Base-by-base conservation (phyloP, 92 coral and sea anemone species). In the Meandrina meandrites region DNA sequence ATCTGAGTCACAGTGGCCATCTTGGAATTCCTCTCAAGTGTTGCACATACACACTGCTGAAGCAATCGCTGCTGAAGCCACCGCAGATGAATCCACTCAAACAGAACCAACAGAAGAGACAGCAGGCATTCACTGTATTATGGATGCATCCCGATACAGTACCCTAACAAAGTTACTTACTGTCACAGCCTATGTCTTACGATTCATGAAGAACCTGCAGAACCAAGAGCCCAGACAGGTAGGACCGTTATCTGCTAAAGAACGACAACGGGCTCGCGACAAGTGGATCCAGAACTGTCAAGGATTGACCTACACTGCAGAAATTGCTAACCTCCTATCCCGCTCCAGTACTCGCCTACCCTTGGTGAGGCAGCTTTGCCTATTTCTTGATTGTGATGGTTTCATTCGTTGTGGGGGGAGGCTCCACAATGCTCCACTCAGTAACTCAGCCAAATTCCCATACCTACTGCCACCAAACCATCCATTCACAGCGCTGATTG, bases 371-470 rank as follows among this genome's bases (percentile, higher is more conserved):
- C n/a, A n/a, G n/a, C n/a, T n/a, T n/a, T n/a, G n/a, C n/a, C n/a
- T n/a, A n/a, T n/a, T n/a, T n/a, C n/a, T n/a, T n/a, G n/a, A n/a
- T n/a, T n/a, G n/a, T n/a, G n/a, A n/a, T n/a, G n/a, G n/a, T n/a
- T n/a, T n/a, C n/a, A n/a, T n/a, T n/a, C n/a, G n/a, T n/a, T n/a
- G n/a, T n/a, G n/a, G n/a, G n/a, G n/a, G n/a, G n/a, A n/a, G n/a
- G n/a, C n/a, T n/a, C 75, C 91, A 90, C 56, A 84, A 92, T 79
- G 92, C 86, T 37, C 88, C 88, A 2, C 79, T 92, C 45, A 12
- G 36, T 22, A 81, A 88, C 5, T 31, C 36, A 48, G 72, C 91
- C n/a, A 88, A 82, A 51, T 86, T 82, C 58, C 90, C 92, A 0
- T 56, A 57, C 13, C 93, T 86, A 27, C 45, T 86, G 67, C 88